Evolutionary conservation across 2,888 invertebrate genomes (phyloP).

Genomic region (Drosophila imparisetae): DNA sequence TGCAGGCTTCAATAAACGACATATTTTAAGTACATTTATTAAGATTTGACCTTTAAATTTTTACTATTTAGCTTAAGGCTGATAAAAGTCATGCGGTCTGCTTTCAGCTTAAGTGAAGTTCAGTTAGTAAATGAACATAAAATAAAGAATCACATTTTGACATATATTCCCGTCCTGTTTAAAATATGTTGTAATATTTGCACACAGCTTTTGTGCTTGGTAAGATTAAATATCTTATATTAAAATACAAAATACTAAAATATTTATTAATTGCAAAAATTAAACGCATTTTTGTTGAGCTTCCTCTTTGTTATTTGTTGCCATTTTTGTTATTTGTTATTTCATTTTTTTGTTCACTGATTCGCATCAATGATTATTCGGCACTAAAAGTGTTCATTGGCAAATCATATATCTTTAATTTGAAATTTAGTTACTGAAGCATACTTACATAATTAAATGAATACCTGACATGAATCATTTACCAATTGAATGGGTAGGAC

Average conservation of each 20-base stretch:
- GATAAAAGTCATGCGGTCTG: constrained; percentile 14
- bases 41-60: constrained; percentile 28
- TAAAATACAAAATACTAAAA: background rate
- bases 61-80: constrained; percentile 22
- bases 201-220: accelerated
- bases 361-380: constrained; percentile 20
- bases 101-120: background rate
- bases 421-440: constrained; percentile 1
- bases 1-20: constrained; percentile 41
- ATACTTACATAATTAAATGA: constrained; percentile 7
- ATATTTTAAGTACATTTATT: constrained; percentile 33
- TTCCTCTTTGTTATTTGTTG: background rate
- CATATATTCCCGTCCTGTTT: background rate
- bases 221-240: background rate
- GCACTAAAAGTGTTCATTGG: constrained; percentile 27
- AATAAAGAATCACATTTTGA: background rate
- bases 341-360: constrained; percentile 19
- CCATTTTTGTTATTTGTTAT: background rate
- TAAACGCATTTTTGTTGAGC: background rate
- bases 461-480: constrained; percentile 18
- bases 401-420: constrained; percentile 21
- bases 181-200: background rate
- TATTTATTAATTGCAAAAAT: background rate
- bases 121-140: background rate
- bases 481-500: background rate